Conservation (phyloP, 2,888 invertebrate genomes). For the Nomada ruficornis region DNA sequence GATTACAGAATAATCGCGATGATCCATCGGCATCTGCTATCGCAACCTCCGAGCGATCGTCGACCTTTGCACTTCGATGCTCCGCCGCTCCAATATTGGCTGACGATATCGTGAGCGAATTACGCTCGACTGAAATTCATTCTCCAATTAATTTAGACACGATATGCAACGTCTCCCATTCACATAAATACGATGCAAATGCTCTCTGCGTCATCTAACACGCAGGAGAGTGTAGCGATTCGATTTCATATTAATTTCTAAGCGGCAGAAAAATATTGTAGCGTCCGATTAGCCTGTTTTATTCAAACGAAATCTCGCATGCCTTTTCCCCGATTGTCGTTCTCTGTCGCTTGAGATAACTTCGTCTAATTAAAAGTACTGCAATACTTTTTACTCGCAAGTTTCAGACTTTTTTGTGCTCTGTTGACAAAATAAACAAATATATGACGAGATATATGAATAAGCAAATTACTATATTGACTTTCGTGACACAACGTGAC, state of each 20-base stretch:
- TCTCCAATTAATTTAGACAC: constrained; percentile 51
- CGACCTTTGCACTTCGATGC: constrained; percentile 60
- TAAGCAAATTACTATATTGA: no score
- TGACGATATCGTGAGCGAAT: constrained; percentile 43
- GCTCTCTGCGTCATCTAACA: neutral
- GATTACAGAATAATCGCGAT: constrained; percentile 32
- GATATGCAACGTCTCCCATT: constrained; percentile 19
- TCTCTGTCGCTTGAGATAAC: no score
- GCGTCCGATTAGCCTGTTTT: no score
- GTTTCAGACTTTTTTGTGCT: no score
- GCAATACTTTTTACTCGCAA: no score
- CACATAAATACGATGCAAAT: neutral
- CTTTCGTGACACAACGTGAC: no score
- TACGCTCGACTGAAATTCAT: constrained; percentile 33
- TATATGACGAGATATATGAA: no score
- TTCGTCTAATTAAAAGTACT: no score
- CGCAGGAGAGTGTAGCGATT: neutral
- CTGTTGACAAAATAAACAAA: no score
- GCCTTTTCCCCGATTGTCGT: no score
- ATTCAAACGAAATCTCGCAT: no score
- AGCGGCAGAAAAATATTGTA: neutral
- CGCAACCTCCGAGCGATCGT: constrained; percentile 34
- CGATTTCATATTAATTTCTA: no score
- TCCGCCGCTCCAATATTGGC: constrained; percentile 42
- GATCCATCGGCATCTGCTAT: constrained; percentile 33